Percentiles rank a stretch among this genome's conserved stretches.
Evolutionary conservation across 1,140 invertebrate species (phyloP).

Genomic region (Drosophila lowei): DNA sequence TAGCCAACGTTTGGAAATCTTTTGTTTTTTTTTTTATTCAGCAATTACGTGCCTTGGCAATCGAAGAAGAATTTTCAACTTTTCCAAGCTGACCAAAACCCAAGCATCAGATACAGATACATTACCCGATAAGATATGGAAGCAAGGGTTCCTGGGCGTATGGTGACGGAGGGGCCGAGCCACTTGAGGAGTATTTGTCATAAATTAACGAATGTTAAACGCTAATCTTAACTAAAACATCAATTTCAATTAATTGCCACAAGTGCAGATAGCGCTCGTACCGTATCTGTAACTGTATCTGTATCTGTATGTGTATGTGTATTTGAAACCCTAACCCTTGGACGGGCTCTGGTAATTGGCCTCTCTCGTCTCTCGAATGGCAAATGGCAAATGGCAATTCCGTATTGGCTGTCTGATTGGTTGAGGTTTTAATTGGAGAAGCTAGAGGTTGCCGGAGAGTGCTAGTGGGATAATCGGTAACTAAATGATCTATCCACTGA

Average conservation of each 20-base stretch:
- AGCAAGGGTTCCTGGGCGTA: neutral
- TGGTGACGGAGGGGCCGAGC: slow-evolving; percentile 12
- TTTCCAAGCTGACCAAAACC: neutral
- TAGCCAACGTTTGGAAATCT: no score
- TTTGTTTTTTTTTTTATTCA: no score
- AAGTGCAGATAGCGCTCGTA: slow-evolving; percentile 22
- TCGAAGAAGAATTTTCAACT: no score
- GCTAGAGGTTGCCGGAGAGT: no score
- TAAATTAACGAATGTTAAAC: slow-evolving; percentile 43
- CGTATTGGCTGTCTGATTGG: no score
- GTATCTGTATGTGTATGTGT: neutral
- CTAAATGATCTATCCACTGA: no score
- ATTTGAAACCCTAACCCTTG: neutral
- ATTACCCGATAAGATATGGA: slow-evolving; percentile 36
- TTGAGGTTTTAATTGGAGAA: no score
- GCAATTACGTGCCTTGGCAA: no score
- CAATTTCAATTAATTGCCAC: slow-evolving; percentile 48
- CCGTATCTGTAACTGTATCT: neutral
- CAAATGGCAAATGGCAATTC: no score
- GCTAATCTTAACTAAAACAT: slow-evolving; percentile 39
- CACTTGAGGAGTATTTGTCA: slow-evolving; percentile 37
- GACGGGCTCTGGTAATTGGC: no score
- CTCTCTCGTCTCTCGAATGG: no score
- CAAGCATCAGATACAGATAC: slow-evolving; percentile 26
- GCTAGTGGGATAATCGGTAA: no score